Evolutionary conservation across 2,797 vertebrate species (phyloP), one percentile per base, ranked within the genome.

Genomic region (Pseudochirops corinnae): DNA sequence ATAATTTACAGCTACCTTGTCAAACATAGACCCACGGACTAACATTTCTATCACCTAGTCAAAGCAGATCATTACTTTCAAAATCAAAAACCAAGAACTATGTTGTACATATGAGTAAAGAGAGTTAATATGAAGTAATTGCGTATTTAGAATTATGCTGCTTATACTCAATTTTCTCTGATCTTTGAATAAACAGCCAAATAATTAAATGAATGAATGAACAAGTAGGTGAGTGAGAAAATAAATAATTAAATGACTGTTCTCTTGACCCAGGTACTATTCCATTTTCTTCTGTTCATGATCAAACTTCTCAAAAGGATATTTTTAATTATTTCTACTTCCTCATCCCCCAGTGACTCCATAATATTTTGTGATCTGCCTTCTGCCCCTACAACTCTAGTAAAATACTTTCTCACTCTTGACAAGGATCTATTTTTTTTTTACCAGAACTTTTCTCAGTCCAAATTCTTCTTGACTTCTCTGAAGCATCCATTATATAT

Each of bases 1-100:
- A 93, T 96, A 98, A 97, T 98, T 98, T 98, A 94, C 93, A 97
- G 67, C 96, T 98, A 94, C n/a, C 94, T 95, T 97, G 96, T 98
- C 96, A 97, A 56, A 56, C 96, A 98, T 94, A 98, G 96, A 98
- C 57, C 91, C 82, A 58, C 90, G 57, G 95, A 67, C n/a, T 95
- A 97, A 96, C 2, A 3, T 94, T 98, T 98, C 90, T 97, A 90
- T 96, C 57, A 96, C 82, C 92, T 82, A 96, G 57, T 97, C 95
- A 97, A 97, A 98, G 92, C 39, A 97, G 90, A 92, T 97, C 56
- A 96, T 96, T 97, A 60, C 96, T 98, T 98, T 96, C 28, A 91
- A 26, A 56, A 93, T 14, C 94, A 97, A 90, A 97, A 93, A 92
- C 95, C 92, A 96, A 91, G 46, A 95, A 95, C 52, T 18, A 95